phyloP scores from a whole-genome alignment of 2,797 vertebrate species.

The Xiphorhynchus erythropygius region DNA sequence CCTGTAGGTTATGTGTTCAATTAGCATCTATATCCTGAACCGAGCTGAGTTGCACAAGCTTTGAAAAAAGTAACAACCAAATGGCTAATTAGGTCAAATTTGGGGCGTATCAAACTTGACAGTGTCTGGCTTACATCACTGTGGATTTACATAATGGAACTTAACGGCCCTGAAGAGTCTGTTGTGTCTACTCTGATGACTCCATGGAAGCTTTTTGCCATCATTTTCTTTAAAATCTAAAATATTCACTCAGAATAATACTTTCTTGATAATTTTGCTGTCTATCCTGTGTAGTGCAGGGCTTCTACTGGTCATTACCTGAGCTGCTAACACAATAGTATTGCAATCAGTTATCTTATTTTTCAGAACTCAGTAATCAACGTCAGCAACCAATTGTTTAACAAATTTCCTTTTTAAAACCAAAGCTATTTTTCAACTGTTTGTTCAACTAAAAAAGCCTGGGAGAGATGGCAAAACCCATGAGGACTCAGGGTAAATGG shows the following conservation, averaged over 20 bases:
- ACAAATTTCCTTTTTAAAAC: conserved; percentile 59
- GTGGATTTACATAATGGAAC: conserved; percentile 66
- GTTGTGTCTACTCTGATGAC: conserved; percentile 17
- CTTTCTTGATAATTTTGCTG: neutral
- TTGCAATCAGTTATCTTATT: conserved; percentile 29
- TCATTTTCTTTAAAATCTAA: neutral
- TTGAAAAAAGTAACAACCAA: conserved; percentile 64
- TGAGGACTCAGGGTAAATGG: neutral
- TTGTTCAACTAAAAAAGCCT: conserved; percentile 29
- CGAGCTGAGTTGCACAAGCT: neutral
- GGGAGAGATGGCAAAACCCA: neutral
- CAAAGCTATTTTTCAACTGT: conserved; percentile 40
- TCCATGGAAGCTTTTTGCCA: neutral
- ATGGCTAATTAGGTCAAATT: conserved; percentile 68
- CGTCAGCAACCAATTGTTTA: conserved; percentile 52
- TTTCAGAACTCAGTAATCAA: conserved; percentile 41
- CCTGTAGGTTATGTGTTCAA: conserved; percentile 57
- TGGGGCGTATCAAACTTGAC: conserved; percentile 62
- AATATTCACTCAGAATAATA: neutral
- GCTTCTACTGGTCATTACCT: neutral
- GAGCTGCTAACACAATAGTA: neutral
- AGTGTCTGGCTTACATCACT: conserved; percentile 51
- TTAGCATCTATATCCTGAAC: conserved; percentile 63
- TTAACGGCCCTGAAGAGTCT: conserved; percentile 41
- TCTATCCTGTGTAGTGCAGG: neutral